Evolutionary conservation across 2,113 vertebrate genomes (phyloP).

Genomic region (Oenanthe oenanthe): DNA sequence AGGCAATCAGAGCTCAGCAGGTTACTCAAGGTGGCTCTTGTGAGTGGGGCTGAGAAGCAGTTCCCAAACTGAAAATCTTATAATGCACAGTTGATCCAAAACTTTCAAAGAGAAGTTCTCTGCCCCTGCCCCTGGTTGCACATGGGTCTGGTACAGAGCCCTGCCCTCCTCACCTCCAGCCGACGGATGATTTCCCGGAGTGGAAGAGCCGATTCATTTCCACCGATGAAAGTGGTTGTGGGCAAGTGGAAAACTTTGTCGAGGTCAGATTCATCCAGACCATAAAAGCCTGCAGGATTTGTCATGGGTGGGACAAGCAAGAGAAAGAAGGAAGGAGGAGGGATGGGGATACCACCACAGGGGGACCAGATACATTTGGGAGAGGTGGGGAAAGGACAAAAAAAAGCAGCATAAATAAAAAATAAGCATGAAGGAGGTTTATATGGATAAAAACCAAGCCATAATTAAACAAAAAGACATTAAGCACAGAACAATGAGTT

Average conservation of each 20-base stretch:
- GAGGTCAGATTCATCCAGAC: slow-evolving; percentile 86
- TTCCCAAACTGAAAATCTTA: not conserved
- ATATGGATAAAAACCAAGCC: not conserved
- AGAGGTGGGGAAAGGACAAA: not conserved
- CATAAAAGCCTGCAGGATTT: slow-evolving; percentile 85
- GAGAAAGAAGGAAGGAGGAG: slow-evolving; percentile 8
- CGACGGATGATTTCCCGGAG: slow-evolving; percentile 91
- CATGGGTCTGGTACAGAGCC: not conserved
- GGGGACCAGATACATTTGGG: slow-evolving; percentile 6
- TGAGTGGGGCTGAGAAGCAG: rapidly evolving
- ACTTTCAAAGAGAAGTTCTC: not conserved
- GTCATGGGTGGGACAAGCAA: slow-evolving; percentile 38
- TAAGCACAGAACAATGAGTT: not conserved
- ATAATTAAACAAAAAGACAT: slow-evolving; percentile 41
- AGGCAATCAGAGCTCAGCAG: not conserved
- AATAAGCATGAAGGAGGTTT: slow-evolving; percentile 47
- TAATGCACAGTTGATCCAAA: not conserved
- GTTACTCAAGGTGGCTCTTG: rapidly evolving
- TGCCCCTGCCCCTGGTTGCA: not conserved
- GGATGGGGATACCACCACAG: not conserved
- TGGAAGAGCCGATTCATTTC: slow-evolving; percentile 83
- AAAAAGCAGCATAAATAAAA: slow-evolving; percentile 21
- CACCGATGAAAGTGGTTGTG: slow-evolving; percentile 93
- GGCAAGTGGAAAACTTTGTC: slow-evolving; percentile 93
- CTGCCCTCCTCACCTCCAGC: slow-evolving; percentile 82